Evolutionary conservation across 1,140 invertebrate species (phyloP), one percentile per base, ranked within the genome.

Genomic region (Trichoplusia ni): DNA sequence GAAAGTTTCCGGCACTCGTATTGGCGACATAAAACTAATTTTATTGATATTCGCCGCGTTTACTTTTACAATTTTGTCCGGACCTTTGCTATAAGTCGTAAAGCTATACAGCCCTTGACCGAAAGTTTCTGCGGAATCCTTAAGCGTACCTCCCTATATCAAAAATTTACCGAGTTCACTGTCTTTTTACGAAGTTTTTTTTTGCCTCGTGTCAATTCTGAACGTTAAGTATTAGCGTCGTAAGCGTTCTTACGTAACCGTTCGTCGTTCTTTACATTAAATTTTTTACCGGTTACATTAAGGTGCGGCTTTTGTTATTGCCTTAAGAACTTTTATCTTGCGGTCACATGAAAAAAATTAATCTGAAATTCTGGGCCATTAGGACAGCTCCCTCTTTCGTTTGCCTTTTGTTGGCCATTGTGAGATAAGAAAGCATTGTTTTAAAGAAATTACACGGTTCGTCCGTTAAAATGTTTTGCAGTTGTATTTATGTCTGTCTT

Each of bases 21-120:
- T 64, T 47, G 62, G 27, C 23, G 49, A 60, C 51, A 60, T 70
- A 68, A 70, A 65, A 70, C 67, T 70, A 65, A 70, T 70, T 65
- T 70, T 70, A 62, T 62, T 58, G 63, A 59, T 65, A 62, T 65
- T 59, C 51, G 47, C 35, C 21, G 47, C 63, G 40, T 70, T 70
- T 59, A 60, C 54, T 69, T 53, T 69, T 60, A 58, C 54, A 58
- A 58, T 58, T 44, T 58, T 53, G 35, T 58, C 54, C 37, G 38
- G 42, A 58, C 38, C 54, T 44, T 58, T 58, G 37, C 54, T 18
- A 25, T 58, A 42, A 58, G 53, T 58, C 54, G 54, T 58, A 58
- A 58, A 58, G 38, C 54, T 58, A 38, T 51, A 49, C 29, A 51
- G 47, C n/a, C 58, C 49, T 64, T 69, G 62, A 69, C 53, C 53